Conservation (phyloP, 2,113 vertebrate genomes). For the Hucho hucho region DNA sequence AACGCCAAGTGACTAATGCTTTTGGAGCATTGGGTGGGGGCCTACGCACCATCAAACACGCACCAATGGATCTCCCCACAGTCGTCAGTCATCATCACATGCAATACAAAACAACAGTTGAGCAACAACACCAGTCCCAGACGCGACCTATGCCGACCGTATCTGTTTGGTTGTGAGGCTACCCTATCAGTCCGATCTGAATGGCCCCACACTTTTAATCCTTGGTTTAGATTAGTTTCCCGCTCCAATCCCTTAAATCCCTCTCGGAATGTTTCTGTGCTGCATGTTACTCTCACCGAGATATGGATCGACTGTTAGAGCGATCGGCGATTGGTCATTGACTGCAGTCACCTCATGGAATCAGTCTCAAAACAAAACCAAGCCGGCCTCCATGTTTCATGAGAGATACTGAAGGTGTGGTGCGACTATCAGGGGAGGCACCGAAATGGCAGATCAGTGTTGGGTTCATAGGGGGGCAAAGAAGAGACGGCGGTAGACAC, state of each 20-base stretch:
- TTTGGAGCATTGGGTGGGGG: neutral
- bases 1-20: conserved; percentile 15
- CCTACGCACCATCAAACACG: neutral
- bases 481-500: neutral
- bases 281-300: conserved; percentile 27
- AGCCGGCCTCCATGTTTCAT: conserved; percentile 24
- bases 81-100: conserved; percentile 18
- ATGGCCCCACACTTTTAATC: conserved; percentile 50
- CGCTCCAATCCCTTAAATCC: conserved; percentile 51
- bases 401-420: conserved; percentile 16
- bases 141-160: neutral
- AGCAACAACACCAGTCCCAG: neutral
- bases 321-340: neutral
- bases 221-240: conserved; percentile 47
- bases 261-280: conserved; percentile 39
- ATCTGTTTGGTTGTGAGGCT: neutral
- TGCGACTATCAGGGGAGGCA: conserved; percentile 10
- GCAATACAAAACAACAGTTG: neutral
- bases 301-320: conserved; percentile 24
- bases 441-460: conserved; percentile 40
- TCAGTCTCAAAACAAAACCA: conserved; percentile 18
- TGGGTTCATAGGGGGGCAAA: conserved; percentile 25
- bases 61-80: neutral
- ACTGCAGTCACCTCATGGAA: conserved; percentile 7
- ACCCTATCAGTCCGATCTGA: conserved; percentile 46